A percentile compares a stretch with the other conserved stretches of the same genome.
phyloP scores from a whole-genome alignment of 2,797 vertebrate genomes.

The Pelobates cultripes region DNA sequence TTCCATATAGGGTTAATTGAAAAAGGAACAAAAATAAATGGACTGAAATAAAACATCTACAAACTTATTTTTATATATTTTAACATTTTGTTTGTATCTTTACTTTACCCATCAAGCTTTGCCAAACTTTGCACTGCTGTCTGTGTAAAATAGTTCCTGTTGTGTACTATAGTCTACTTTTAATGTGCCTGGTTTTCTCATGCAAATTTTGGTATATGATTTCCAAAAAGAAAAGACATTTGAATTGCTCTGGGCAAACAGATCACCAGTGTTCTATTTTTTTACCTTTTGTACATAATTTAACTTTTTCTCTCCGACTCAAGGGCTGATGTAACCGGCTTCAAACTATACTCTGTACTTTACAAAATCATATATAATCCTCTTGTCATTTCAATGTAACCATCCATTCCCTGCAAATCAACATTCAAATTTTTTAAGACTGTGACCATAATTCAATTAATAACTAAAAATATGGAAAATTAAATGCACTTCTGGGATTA shows the following conservation, averaged over 20 bases:
- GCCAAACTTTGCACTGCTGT: constrained; percentile 87
- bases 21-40: constrained; percentile 52
- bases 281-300: constrained; percentile 61
- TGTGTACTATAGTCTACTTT: constrained; percentile 82
- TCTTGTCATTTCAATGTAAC: constrained; percentile 3
- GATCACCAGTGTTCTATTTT: constrained; percentile 64
- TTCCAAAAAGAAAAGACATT: constrained; percentile 76
- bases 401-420: background rate
- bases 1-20: constrained; percentile 46
- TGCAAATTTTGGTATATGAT: constrained; percentile 82
- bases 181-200: constrained; percentile 78
- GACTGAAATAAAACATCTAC: constrained; percentile 51
- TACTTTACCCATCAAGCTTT: constrained; percentile 77
- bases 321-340: constrained; percentile 70
- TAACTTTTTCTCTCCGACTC: constrained; percentile 60
- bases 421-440: background rate
- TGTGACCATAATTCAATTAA: too few species aligned
- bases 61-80: constrained; percentile 60
- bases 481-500: background rate
- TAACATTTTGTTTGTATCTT: constrained; percentile 66
- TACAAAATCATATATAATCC: background rate
- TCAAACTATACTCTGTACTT: background rate
- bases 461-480: background rate
- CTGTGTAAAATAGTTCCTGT: constrained; percentile 86
- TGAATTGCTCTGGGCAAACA: constrained; percentile 75